phyloP scores from a whole-genome alignment of 2,797 vertebrate species.

The Lacerta bilineata region DNA sequence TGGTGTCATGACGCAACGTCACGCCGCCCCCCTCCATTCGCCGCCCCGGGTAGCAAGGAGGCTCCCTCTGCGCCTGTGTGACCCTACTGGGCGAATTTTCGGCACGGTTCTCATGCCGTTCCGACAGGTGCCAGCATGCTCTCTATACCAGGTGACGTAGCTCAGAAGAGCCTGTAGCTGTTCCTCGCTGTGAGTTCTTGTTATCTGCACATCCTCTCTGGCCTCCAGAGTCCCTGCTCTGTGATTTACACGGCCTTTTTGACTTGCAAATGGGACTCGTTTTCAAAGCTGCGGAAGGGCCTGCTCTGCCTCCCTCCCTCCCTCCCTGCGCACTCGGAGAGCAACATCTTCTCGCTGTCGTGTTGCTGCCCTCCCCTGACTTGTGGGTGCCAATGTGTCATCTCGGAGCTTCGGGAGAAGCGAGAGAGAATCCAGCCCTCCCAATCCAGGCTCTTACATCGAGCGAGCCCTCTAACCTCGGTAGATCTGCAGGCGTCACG shows the following conservation, averaged over 20 bases:
- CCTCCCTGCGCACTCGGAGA: background rate
- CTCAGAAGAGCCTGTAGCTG: background rate
- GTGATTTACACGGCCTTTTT: slow-evolving; percentile 1
- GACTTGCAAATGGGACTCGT: slow-evolving; percentile 1
- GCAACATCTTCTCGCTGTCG: slow-evolving; percentile 41
- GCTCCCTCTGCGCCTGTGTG: too few species aligned
- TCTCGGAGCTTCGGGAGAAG: slow-evolving; percentile 24
- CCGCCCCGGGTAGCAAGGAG: too few species aligned
- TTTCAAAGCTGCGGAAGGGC: background rate
- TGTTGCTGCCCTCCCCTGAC: background rate
- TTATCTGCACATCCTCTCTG: background rate
- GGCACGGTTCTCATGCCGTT: background rate
- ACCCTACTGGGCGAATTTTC: background rate
- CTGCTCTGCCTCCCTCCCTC: background rate
- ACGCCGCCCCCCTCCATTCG: too few species aligned
- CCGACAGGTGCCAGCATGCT: background rate
- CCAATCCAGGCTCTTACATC: background rate
- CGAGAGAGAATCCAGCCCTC: slow-evolving; percentile 24
- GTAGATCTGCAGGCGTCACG: slow-evolving; percentile 17
- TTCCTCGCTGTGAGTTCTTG: background rate
- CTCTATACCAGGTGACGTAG: background rate
- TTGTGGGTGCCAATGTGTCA: slow-evolving; percentile 45
- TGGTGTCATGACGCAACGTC: too few species aligned
- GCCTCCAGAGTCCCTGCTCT: background rate
- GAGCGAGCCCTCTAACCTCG: slow-evolving; percentile 24